Evolutionary conservation across 2,797 vertebrate species (phyloP).

Genomic region (Orestias chungarensis): DNA sequence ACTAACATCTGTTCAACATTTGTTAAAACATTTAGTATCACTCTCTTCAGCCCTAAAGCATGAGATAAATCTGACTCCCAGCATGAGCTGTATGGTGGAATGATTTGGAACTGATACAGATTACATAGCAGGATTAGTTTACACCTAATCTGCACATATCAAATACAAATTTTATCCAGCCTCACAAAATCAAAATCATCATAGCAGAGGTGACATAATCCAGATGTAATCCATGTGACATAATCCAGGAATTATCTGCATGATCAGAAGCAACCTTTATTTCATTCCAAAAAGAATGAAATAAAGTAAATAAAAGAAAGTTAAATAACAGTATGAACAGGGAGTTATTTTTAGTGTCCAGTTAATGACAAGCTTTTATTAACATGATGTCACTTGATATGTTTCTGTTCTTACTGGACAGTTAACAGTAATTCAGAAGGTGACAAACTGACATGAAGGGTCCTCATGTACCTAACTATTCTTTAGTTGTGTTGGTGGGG

Average conservation of each 20-base stretch:
- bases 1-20: neutral
- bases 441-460: neutral
- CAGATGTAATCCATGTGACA: slow-evolving; percentile 34
- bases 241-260: slow-evolving; percentile 49
- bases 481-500: neutral
- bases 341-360: neutral
- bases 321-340: neutral
- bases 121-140: slow-evolving; percentile 55
- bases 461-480: neutral
- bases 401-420: neutral
- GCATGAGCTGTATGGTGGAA: neutral
- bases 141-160: slow-evolving; percentile 52
- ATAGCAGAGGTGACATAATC: slow-evolving; percentile 54
- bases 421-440: neutral
- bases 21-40: neutral
- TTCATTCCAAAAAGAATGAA: neutral
- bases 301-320: neutral
- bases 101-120: slow-evolving; percentile 18
- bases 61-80: neutral
- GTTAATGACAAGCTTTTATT: neutral
- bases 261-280: slow-evolving; percentile 9
- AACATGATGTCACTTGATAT: neutral
- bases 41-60: neutral
- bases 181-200: slow-evolving; percentile 24
- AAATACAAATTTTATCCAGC: slow-evolving; percentile 47